These are phyloP conservation scores for Dicyrtomina minuta DNA, from an alignment of 2,888 invertebrate species.

Conservation along the genomic window DNA sequence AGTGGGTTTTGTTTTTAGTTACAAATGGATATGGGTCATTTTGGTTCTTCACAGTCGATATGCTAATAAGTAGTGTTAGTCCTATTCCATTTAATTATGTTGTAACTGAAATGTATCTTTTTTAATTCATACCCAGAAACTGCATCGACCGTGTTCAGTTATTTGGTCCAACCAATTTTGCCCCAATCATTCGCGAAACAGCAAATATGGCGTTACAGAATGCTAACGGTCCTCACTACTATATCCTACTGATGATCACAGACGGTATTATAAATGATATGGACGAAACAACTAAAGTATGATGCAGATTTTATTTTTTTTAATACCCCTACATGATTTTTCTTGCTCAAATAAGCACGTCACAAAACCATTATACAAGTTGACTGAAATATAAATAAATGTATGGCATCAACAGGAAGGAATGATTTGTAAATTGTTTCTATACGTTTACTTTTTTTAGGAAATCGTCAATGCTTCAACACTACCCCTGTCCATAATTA, in stretches of 20 bases:
- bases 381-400: too few species aligned
- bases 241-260: slow-evolving; percentile 62
- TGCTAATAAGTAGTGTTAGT: too few species aligned
- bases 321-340: too few species aligned
- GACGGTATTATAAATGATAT: slow-evolving; percentile 64
- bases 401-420: too few species aligned
- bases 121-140: slow-evolving; percentile 56
- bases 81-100: too few species aligned
- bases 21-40: too few species aligned
- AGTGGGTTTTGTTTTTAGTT: too few species aligned
- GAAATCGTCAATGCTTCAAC: slow-evolving; percentile 60
- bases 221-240: slow-evolving; percentile 59
- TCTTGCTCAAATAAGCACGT: too few species aligned
- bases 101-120: not conserved
- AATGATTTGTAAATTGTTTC: too few species aligned
- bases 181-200: slow-evolving; percentile 60
- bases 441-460: slow-evolving; percentile 47
- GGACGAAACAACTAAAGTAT: slow-evolving; percentile 59
- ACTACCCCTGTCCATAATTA: slow-evolving; percentile 65
- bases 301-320: not conserved
- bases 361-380: too few species aligned
- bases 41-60: too few species aligned
- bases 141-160: slow-evolving; percentile 60
- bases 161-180: slow-evolving; percentile 63
- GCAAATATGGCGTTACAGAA: slow-evolving; percentile 55